These are phyloP conservation scores for Ptyas mucosa DNA, from an alignment of 2,113 vertebrate genomes.

Conservation along the genomic window DNA sequence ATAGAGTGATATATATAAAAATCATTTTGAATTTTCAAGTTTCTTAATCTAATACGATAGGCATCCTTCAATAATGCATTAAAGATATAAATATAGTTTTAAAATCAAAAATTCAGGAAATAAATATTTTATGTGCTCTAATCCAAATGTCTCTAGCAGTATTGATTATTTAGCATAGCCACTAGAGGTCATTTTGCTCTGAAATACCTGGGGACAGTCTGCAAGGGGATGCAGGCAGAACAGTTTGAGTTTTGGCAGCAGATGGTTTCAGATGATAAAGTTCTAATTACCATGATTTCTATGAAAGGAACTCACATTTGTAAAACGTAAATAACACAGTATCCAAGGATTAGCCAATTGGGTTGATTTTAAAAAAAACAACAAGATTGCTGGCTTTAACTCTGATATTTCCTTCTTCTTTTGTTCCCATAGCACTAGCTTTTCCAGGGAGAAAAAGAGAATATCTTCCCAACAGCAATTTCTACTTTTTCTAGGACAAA, in stretches of 20 bases:
- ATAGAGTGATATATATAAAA: conserved; percentile 51
- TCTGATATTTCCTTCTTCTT: background rate
- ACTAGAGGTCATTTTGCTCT: conserved; percentile 76
- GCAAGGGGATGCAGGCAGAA: conserved; percentile 40
- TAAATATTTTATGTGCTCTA: conserved; percentile 86
- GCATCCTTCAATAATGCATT: conserved; percentile 64
- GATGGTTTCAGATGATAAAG: conserved; percentile 3
- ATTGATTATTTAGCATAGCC: conserved; percentile 75
- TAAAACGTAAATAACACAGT: background rate
- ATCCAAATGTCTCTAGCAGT: conserved; percentile 70
- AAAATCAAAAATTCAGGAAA: conserved; percentile 62
- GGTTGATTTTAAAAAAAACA: background rate
- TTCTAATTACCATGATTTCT: conserved; percentile 1
- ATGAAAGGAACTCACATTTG: conserved; percentile 30
- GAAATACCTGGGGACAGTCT: conserved; percentile 60
- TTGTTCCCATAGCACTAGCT: background rate
- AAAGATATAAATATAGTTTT: conserved; percentile 61
- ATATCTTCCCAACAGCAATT: background rate
- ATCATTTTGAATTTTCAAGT: conserved; percentile 17
- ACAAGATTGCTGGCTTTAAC: background rate
- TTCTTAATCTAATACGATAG: conserved; percentile 66
- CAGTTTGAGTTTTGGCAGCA: conserved; percentile 41
- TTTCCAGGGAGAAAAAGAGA: background rate
- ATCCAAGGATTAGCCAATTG: background rate
- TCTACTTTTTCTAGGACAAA: background rate